Evolutionary conservation across 23 tunicate species (phyloP).

Genomic region (Ascidia mentula): DNA sequence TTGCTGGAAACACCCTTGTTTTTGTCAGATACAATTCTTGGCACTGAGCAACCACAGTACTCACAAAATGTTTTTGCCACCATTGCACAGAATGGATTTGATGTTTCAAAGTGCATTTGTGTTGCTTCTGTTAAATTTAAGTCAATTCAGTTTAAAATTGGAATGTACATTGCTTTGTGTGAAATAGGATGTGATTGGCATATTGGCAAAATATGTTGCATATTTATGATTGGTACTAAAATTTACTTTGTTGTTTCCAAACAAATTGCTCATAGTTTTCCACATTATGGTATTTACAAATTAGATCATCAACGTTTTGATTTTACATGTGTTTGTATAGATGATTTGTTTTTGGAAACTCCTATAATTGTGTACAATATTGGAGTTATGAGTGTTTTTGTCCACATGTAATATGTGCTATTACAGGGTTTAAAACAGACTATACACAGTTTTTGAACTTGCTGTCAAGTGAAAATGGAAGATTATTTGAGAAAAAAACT

Average conservation of each 20-base stretch:
- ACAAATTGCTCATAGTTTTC: not conserved
- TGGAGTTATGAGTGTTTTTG: not conserved
- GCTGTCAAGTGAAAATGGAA: not conserved
- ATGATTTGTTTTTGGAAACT: not conserved
- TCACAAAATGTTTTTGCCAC: not conserved
- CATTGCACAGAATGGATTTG: constrained; percentile 8
- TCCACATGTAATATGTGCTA: constrained; percentile 8
- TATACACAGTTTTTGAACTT: not conserved
- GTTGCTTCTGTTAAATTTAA: not conserved
- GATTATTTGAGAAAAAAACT: not conserved
- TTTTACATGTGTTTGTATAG: not conserved
- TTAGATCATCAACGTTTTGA: not conserved
- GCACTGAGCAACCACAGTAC: not conserved
- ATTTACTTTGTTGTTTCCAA: not conserved
- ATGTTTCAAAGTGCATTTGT: no score
- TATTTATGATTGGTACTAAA: not conserved
- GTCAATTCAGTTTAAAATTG: not conserved
- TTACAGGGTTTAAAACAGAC: not conserved
- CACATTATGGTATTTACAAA: not conserved
- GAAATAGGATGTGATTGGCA: not conserved
- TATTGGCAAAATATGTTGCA: not conserved
- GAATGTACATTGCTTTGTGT: not conserved
- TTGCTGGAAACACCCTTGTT: not conserved
- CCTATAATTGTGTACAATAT: not conserved
- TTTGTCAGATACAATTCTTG: not conserved